Percentiles rank a stretch among this genome's conserved stretches.
These are phyloP conservation scores for Equus quagga DNA, from an alignment of 2,113 vertebrate genomes.

Conservation along the genomic window DNA sequence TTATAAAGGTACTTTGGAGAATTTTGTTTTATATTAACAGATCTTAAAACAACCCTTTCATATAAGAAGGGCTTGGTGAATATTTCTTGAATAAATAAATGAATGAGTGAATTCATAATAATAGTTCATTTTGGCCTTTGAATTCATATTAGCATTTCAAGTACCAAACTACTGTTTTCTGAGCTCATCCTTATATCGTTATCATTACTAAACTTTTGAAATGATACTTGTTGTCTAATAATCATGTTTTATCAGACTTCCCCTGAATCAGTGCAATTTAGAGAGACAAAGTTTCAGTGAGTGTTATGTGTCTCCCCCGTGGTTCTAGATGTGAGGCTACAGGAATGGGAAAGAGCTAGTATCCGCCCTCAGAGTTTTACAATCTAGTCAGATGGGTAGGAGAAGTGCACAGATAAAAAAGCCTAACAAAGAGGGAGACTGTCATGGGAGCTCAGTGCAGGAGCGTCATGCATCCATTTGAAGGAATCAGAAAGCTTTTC, in stretches of 20 bases:
- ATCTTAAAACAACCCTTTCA: not conserved
- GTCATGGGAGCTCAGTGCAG: not conserved
- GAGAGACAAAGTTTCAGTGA: not conserved
- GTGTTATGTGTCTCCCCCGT: not conserved
- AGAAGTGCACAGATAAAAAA: not conserved
- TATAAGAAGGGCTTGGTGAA: not conserved
- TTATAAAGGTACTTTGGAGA: not conserved
- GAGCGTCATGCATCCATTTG: not conserved
- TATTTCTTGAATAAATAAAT: constrained; percentile 20
- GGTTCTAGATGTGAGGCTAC: not conserved
- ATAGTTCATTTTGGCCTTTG: not conserved
- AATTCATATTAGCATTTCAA: constrained; percentile 11
- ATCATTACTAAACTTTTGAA: not conserved
- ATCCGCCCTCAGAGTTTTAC: not conserved
- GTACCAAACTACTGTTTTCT: not conserved
- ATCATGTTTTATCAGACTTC: not conserved
- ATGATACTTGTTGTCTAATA: not conserved
- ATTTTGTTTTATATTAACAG: not conserved
- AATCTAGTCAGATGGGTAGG: not conserved
- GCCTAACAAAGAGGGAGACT: not conserved
- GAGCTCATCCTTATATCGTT: not conserved
- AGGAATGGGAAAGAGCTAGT: not conserved
- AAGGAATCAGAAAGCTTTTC: not conserved
- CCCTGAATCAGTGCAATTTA: not conserved
- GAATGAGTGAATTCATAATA: not conserved